phyloP scores from a whole-genome alignment of 1,140 invertebrate species.

The Neodiprion virginianus region DNA sequence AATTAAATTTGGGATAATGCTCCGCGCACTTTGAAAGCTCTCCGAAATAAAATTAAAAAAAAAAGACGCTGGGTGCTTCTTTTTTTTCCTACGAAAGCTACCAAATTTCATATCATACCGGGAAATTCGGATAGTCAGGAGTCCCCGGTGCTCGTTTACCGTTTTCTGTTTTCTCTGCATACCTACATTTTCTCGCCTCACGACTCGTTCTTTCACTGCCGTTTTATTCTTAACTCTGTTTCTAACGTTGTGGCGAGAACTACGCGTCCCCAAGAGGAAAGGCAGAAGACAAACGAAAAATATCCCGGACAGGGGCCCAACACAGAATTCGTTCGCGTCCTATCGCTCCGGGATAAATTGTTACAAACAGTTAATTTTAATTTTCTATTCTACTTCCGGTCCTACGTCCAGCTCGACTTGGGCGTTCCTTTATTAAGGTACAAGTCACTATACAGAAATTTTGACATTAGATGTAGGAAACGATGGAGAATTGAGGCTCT shows the following conservation, averaged over 20 bases:
- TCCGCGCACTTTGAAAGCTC: no score
- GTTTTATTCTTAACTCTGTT: background rate
- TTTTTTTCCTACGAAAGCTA: no score
- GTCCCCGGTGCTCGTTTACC: constrained; percentile 2
- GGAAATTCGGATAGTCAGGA: constrained; percentile 1
- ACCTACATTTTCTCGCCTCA: constrained; percentile 12
- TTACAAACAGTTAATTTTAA: background rate
- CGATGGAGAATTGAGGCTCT: no score
- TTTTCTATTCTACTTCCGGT: background rate
- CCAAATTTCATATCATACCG: background rate
- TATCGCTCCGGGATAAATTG: background rate
- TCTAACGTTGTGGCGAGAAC: background rate
- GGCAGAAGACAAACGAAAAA: background rate
- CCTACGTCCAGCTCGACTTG: background rate
- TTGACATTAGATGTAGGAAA: no score
- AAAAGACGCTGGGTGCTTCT: no score
- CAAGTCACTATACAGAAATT: no score
- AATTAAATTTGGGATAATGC: no score
- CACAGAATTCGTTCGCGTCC: background rate
- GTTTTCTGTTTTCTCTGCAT: constrained; percentile 1
- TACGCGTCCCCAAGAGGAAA: background rate
- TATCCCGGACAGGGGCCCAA: background rate
- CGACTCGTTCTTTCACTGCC: background rate
- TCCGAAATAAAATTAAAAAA: no score
- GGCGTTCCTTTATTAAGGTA: no score